Base-by-base conservation (phyloP, 1,140 invertebrate genomes). In the Chironomus tepperi region DNA sequence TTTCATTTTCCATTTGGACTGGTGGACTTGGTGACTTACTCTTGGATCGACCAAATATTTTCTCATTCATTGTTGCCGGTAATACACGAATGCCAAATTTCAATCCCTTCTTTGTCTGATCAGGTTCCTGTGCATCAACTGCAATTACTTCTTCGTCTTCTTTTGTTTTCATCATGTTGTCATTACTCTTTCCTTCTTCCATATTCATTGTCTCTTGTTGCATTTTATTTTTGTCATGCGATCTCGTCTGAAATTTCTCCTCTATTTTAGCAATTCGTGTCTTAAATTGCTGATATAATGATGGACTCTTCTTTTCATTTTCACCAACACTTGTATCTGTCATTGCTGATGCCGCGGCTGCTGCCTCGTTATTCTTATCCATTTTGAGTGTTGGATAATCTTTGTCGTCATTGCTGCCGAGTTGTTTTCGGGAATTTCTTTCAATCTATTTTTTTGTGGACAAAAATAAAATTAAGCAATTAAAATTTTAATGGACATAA, bases 41-140 rank as follows among this genome's bases (percentile, higher is more conserved):
- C 0, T 79, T 78, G 73, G 79, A 84, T 74, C 83, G 86, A 72
- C 85, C 83, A 77, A 84, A 75, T 1, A 83, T 81, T 64, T 82
- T 82, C 76, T 84, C 83, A 78, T 84, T 83, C 42, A 85, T 80
- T 73, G 84, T 85, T 0, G 84, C 82, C 42, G 87, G 86, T 2
- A 90, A 78, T 1, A 91, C 90, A 77, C 88, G 85, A 74, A 91
- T 88, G 2, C 90, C 90, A 75, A 91, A 91, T 80, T 91, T 91
- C 81, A 86, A 83, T 18, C 83, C 85, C 77, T 83, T 81, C 78
- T 85, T 87, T 75, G 81, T 78, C 2, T 83, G 81, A 76, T 86
- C 83, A 34, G 81, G 79, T 78, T 6, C n/a, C 10, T 42, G 24
- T 42, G 86, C 83, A 76, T 80, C 79, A 76, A 82, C 84, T 76